Conservation (phyloP, 2,888 invertebrate genomes). For the Dysmachus trigonus region DNA sequence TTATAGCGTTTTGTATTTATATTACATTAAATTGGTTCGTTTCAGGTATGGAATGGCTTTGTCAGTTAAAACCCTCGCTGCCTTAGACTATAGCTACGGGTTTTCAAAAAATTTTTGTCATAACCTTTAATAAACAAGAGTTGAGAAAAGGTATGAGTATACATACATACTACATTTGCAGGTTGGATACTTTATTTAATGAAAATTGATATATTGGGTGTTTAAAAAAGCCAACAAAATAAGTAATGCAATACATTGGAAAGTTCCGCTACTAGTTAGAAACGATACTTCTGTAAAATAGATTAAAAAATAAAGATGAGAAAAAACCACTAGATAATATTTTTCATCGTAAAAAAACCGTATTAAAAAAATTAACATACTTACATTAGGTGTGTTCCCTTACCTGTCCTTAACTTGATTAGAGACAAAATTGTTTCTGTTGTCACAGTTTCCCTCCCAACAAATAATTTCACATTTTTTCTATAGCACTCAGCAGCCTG, state of each 20-base stretch:
- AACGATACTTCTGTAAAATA: no score
- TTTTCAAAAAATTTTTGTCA: neutral
- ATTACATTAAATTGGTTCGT: constrained; percentile 2
- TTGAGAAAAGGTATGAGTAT: neutral
- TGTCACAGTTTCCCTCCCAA: no score
- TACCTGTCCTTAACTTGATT: no score
- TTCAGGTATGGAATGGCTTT: neutral
- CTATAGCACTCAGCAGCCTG: no score
- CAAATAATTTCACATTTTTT: no score
- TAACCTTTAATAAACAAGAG: neutral
- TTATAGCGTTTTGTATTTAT: constrained; percentile 2
- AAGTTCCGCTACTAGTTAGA: no score
- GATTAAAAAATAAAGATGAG: no score
- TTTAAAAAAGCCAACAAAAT: neutral
- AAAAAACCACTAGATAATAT: no score
- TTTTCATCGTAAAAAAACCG: no score
- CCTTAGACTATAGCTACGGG: neutral
- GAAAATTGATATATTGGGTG: neutral
- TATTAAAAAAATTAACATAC: no score
- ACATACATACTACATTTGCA: neutral
- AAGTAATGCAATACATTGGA: neutral
- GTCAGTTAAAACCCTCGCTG: neutral
- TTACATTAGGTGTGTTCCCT: no score
- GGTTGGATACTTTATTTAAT: neutral
- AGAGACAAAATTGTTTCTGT: no score